Conservation (phyloP, 35 echinoderm and acorn worm species). For the Apostichopus californicus region DNA sequence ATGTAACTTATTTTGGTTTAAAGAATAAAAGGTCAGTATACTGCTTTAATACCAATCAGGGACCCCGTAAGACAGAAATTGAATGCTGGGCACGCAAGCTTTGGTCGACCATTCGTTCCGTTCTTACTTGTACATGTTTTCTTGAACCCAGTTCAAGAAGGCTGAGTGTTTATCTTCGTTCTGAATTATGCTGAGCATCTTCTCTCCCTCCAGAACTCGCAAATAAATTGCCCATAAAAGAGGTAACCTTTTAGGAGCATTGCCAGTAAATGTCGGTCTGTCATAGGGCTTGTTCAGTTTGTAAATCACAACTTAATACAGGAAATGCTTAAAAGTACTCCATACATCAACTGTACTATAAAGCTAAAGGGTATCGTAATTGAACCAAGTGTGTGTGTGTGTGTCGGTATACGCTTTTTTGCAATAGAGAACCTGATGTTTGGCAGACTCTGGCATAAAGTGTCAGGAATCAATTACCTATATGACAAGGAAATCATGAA, state of each 20-base stretch:
- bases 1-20: no score
- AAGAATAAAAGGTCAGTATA: no score
- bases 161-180: no score
- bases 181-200: neutral
- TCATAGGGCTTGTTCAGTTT: constrained; percentile 20
- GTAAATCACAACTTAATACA: constrained; percentile 32
- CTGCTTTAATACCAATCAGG: no score
- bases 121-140: neutral
- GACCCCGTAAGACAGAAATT: neutral
- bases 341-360: constrained; percentile 11
- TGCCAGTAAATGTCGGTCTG: constrained; percentile 33
- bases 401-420: neutral
- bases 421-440: neutral
- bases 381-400: neutral
- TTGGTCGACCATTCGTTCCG: neutral
- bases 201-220: neutral
- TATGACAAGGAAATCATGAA: constrained; percentile 6
- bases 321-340: constrained; percentile 7
- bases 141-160: neutral
- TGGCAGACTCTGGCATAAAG: neutral
- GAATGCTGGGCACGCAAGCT: neutral
- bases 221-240: constrained; percentile 48
- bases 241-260: constrained; percentile 42
- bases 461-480: neutral
- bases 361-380: neutral